Evolutionary conservation across 1,140 invertebrate genomes (phyloP), one percentile per base, ranked within the genome.

Genomic region (Lordiphosa stackelbergi): DNA sequence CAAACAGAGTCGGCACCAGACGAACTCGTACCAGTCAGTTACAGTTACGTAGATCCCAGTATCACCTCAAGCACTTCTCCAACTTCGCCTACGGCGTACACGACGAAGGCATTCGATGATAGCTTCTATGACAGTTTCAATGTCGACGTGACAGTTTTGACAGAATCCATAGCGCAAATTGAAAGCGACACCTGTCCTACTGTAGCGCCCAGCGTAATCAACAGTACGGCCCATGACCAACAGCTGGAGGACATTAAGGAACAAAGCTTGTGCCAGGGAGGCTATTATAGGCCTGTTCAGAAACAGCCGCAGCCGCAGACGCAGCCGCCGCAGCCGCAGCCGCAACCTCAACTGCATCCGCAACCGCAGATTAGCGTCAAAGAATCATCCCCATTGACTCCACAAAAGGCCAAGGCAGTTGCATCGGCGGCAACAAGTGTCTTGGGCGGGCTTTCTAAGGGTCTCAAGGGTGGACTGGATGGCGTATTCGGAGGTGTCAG

Each of bases 91-190:
- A 5, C 19, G 38, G 28, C 7, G 16, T 28, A 2, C 4, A 35
- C 42, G 12, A 47, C 41, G 3, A 36, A 56, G n/a, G 42, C 41
- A 6, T 86, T 86, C 8, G 79, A 86, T 51, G 85, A 86, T 35
- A 75, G 42, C n/a, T 86, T 86, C 38, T 86, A 86, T 37, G 81
- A 86, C 46, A 86, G 73, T 47, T 86, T 73, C 36, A 85, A 83
- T 63, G 85, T 86, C 5, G 85, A 86, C 53, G 37, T 86, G 12
- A 62, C 47, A n/a, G 51, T 60, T 6, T 49, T 86, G 8, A 84
- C 81, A 5, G 62, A 73, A 31, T 54, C 60, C 19, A 61, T 85
- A 19, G 54, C 37, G 2, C 46, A 62, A 11, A 49, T 51, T 40
- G 53, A 73, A 10, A 16, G 16, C 11, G 55, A 58, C 11, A 42